Evolutionary conservation across 2,113 vertebrate species (phyloP), one percentile per base, ranked within the genome.

Genomic region (Amphiprion percula): DNA sequence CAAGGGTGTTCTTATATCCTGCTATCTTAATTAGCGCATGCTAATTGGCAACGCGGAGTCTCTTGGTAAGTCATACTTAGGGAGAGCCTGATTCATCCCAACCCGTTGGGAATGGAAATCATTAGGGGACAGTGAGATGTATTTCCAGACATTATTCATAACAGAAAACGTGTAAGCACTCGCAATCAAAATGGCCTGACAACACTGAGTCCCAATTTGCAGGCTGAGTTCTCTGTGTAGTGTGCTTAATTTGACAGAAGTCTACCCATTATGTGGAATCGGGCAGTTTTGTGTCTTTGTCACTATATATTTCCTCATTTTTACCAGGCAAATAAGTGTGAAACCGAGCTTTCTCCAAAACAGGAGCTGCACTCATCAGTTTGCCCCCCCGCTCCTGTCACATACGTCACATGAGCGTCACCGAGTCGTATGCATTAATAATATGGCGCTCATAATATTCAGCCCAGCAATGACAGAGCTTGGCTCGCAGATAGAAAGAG

Each of bases 11-110:
- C 86, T 74, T 58, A 60, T 84, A 84, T 74, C 44, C 81, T 84
- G 89, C 88, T 83, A 61, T 90, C 87, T 92, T 92, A 88, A 92
- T 93, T 92, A 92, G 90, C 87, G 61, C 84, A 82, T 91, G 77
- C 68, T 93, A 93, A 93, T 93, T 92, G 88, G 87, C 74, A 68
- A 39, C 14, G 74, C 16, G 49, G 59, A 70, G 83, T 84, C 89
- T 90, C 87, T 86, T 74, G 76, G 80, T 86, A 74, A 82, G 80
- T 88, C 88, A 72, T 93, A 91, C 92, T 92, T 69, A 87, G 78
- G 77, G 44, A 52, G 69, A 59, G 73, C 77, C 77, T 67, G 88
- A 85, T 90, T 91, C 86, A 85, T 84, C 81, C 72, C 1, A 52
- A 85, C 54, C 87, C 47, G 1, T 16, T 19, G 90, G 86, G 88